Evolutionary conservation across 2,797 vertebrate genomes (phyloP), one percentile per base, ranked within the genome.

Genomic region (Neosalanx taihuensis): DNA sequence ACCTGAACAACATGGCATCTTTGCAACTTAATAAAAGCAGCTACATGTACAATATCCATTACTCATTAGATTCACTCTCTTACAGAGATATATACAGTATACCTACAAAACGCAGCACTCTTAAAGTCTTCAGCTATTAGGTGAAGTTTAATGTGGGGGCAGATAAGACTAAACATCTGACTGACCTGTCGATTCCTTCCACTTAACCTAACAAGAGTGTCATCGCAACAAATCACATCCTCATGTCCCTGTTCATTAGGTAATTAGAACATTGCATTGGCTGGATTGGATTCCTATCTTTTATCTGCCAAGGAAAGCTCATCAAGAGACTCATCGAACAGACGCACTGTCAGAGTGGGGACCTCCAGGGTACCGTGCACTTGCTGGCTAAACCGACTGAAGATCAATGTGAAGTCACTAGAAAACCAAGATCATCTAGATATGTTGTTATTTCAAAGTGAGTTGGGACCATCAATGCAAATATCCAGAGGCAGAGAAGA

Each of bases 171-270:
- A 76, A 71, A 79, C 77, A 74, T 77, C 82, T 80, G 80, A 86
- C 64, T 57, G 63, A 81, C 88, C 81, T 83, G 91, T 92, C 90
- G 82, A 93, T 93, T 91, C 81, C 78, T 84, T 87, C 91, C 90
- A 94, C 92, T 94, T 94, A 93, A 90, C 89, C 90, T 93, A 94
- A 93, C 92, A 90, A 92, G 92, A 82, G 82, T 80, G 71, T 86
- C 86, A 87, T 88, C 83, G 89, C 87, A 89, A 93, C 92, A 94
- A 93, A 94, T 94, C 92, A 92, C 89, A 76, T 51, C 67, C 81
- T 77, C 76, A 76, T 89, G 88, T 87, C 87, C 83, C 83, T 87
- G 87, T 85, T 94, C 92, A 93, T 94, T 94, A 92, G 87, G 80
- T 92, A 91, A 93, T 94, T 92, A 92, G 89, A 84, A 90, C 87